Percentiles rank a stretch among this genome's conserved stretches.
phyloP scores from a whole-genome alignment of 2,113 vertebrate species.

The Tichodroma muraria region DNA sequence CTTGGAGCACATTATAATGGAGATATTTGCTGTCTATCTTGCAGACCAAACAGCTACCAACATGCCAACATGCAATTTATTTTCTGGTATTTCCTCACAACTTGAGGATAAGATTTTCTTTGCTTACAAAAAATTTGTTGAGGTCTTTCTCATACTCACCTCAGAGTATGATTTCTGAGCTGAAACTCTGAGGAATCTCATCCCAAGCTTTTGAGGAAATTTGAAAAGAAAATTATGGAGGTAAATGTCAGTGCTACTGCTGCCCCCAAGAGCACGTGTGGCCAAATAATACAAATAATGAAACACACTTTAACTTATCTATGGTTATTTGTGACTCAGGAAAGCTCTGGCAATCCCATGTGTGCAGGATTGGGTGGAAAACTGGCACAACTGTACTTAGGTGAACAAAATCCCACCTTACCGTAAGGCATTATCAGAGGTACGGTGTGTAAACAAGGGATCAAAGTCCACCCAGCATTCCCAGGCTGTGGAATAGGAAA shows the following conservation, averaged over 20 bases:
- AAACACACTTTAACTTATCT: neutral
- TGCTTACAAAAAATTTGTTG: neutral
- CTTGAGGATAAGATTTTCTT: neutral
- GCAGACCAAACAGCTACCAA: neutral
- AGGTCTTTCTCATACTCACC: neutral
- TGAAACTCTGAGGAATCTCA: neutral
- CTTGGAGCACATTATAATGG: neutral
- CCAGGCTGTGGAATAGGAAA: slow-evolving; percentile 26
- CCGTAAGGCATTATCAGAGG: neutral
- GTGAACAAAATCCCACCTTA: neutral
- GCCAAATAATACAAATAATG: neutral
- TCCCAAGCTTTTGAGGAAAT: neutral
- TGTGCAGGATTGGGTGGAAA: neutral
- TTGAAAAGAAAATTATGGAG: neutral
- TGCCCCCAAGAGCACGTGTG: rapidly evolving
- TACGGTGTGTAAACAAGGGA: neutral
- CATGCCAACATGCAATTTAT: neutral
- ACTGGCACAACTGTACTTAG: neutral
- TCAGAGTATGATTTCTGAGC: neutral
- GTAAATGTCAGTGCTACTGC: neutral
- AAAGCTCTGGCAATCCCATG: neutral
- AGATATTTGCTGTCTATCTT: neutral
- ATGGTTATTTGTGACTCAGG: neutral
- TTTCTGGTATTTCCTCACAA: neutral
- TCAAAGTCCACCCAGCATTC: slow-evolving; percentile 32